Conservation (phyloP, 2,797 vertebrate genomes). For the Characodon lateralis region DNA sequence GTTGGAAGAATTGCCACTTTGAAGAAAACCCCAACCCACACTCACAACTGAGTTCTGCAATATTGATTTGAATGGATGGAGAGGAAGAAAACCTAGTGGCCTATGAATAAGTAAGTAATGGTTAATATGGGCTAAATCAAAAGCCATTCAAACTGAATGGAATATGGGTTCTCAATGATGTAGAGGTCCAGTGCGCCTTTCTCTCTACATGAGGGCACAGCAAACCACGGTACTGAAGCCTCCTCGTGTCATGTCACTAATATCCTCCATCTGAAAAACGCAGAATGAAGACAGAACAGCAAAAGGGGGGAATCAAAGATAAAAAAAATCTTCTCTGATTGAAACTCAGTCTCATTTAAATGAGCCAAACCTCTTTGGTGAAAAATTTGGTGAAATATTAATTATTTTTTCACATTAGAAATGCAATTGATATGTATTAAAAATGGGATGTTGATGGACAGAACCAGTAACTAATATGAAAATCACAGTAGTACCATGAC, state of each 20-base stretch:
- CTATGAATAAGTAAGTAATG: conserved; percentile 84
- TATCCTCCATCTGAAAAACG: conserved; percentile 43
- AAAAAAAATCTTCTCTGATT: conserved; percentile 28
- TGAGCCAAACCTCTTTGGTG: conserved; percentile 42
- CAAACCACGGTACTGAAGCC: conserved; percentile 48
- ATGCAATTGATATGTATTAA: conserved; percentile 20
- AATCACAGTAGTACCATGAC: conserved; percentile 26
- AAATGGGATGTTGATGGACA: conserved; percentile 36
- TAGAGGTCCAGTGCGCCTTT: conserved; percentile 70
- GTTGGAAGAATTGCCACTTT: conserved; percentile 84
- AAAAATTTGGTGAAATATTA: conserved; percentile 46
- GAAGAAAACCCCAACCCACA: conserved; percentile 83
- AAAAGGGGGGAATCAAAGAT: conserved; percentile 35
- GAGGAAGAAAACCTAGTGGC: conserved; percentile 79
- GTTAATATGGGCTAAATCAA: conserved; percentile 80
- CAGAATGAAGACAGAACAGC: conserved; percentile 37
- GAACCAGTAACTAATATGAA: conserved; percentile 16
- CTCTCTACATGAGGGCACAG: conserved; percentile 69
- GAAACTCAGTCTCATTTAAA: conserved; percentile 37
- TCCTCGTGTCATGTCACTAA: conserved; percentile 56
- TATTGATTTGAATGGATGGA: conserved; percentile 83
- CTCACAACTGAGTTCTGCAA: conserved; percentile 82
- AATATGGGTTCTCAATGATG: conserved; percentile 77
- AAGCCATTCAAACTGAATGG: conserved; percentile 81
- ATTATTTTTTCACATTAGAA: conserved; percentile 40